A percentile compares a stretch with the other conserved stretches of the same genome.
Conservation (phyloP, 2,888 invertebrate species). For the Apoda limacodes region DNA sequence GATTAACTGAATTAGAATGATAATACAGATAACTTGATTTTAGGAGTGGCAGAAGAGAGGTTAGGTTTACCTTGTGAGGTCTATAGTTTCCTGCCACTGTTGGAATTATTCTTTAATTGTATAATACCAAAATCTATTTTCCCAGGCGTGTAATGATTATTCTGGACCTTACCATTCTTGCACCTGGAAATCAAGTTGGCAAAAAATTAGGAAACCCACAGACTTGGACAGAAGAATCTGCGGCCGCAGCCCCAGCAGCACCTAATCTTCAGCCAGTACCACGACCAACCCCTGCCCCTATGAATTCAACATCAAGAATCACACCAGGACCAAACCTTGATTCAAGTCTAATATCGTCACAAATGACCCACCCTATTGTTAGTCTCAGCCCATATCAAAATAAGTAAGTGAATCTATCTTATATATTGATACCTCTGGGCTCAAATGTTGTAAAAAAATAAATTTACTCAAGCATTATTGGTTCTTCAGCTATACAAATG, state of each 20-base stretch:
- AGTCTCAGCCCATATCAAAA: constrained; percentile 95
- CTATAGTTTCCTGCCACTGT: too few species aligned
- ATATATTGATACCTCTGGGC: constrained; percentile 1
- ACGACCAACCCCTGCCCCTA: constrained; percentile 27
- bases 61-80: too few species aligned
- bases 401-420: constrained; percentile 65
- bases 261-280: constrained; percentile 29
- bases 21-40: neutral
- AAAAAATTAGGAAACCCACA: constrained; percentile 85
- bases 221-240: constrained; percentile 66
- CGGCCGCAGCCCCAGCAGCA: constrained; percentile 27
- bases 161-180: constrained; percentile 79
- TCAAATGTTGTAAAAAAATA: too few species aligned
- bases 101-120: constrained; percentile 10
- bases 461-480: too few species aligned
- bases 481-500: too few species aligned
- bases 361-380: constrained; percentile 80
- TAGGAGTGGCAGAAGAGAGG: too few species aligned
- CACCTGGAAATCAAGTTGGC: constrained; percentile 78
- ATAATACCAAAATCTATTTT: too few species aligned
- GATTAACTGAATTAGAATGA: too few species aligned
- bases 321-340: constrained; percentile 37
- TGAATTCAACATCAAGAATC: constrained; percentile 17
- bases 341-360: constrained; percentile 50
- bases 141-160: constrained; percentile 87